phyloP scores from a whole-genome alignment of 2,888 invertebrate species.

The Platynereis dumerilii region DNA sequence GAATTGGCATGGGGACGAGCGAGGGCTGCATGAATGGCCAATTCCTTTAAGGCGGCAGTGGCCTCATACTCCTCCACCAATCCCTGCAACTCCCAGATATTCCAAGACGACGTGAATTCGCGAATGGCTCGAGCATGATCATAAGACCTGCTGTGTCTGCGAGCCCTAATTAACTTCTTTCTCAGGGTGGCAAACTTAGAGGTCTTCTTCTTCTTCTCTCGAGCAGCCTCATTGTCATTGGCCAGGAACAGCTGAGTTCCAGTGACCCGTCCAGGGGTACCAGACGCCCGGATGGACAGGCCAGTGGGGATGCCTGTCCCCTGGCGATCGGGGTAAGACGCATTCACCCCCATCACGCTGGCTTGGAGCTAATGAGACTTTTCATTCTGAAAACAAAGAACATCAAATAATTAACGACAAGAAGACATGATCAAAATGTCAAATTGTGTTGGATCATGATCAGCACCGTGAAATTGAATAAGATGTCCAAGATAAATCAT shows the following conservation, averaged over 20 bases:
- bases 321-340: constrained; percentile 24
- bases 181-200: constrained; percentile 82
- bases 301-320: constrained; percentile 13
- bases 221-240: neutral
- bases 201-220: constrained; percentile 69
- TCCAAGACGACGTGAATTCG: constrained; percentile 82
- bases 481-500: too few species aligned
- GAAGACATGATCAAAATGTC: too few species aligned
- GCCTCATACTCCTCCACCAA: constrained; percentile 92
- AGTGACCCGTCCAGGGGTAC: neutral
- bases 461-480: too few species aligned
- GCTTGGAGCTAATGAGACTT: neutral
- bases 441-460: too few species aligned
- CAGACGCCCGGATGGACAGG: constrained; percentile 11
- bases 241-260: too few species aligned
- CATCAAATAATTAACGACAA: too few species aligned
- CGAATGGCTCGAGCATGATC: constrained; percentile 76
- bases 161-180: constrained; percentile 77
- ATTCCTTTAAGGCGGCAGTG: constrained; percentile 82
- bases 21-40: constrained; percentile 86
- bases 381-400: neutral
- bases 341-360: constrained; percentile 26
- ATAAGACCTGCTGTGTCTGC: constrained; percentile 78
- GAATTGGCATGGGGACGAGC: constrained; percentile 89
- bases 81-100: constrained; percentile 81